Evolutionary conservation across 64 coral and sea anemone genomes (phyloP).

Genomic region (Montipora sp.): DNA sequence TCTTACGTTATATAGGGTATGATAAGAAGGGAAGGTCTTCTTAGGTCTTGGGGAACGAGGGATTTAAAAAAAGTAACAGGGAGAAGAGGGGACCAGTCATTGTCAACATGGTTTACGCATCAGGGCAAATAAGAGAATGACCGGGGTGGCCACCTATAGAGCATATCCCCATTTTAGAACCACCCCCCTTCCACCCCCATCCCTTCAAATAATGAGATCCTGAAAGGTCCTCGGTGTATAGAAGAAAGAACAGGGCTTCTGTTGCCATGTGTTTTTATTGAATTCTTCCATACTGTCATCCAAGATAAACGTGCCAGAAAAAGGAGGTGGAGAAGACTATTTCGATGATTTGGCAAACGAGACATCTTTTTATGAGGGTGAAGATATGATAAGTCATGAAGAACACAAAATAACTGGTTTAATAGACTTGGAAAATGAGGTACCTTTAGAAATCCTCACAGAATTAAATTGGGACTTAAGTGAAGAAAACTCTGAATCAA

Average conservation of each 20-base stretch:
- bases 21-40: no score
- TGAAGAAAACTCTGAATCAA: background rate
- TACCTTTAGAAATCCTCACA: background rate
- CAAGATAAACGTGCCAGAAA: background rate
- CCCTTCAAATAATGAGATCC: no score
- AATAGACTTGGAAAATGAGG: background rate
- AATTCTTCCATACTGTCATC: background rate
- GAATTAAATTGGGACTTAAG: conserved; percentile 12
- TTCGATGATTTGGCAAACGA: conserved; percentile 46
- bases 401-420: background rate
- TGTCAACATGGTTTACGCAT: no score
- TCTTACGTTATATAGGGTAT: no score
- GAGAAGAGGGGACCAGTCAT: no score
- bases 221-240: background rate
- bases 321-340: background rate
- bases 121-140: no score
- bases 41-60: no score
- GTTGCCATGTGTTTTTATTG: background rate
- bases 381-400: background rate
- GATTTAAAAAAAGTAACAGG: no score
- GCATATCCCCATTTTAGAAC: no score
- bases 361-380: conserved; percentile 13
- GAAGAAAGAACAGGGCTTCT: background rate
- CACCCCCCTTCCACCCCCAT: no score
- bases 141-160: no score